Base-by-base conservation (phyloP, 2,888 invertebrate species). In the Aricia artaxerxes region DNA sequence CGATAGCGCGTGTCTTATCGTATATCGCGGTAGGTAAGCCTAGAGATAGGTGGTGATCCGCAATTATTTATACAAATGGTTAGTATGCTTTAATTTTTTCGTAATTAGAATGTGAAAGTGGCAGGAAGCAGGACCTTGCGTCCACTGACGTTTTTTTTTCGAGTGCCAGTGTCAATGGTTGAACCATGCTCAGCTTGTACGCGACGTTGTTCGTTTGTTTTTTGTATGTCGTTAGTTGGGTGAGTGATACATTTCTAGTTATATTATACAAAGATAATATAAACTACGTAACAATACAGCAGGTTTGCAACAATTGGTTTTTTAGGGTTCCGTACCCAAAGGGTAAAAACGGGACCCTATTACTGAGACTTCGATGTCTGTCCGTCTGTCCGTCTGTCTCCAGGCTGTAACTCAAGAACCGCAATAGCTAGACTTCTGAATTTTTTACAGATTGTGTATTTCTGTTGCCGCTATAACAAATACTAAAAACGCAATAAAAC, bases 41-140 rank as follows among this genome's bases (percentile, higher is more conserved):
- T 80, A 82, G 82, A 87, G 88, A 88, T 89, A 90, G 86, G 85
- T 81, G 85, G 86, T 87, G 84, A 86, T 86, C 85, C 86, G 82
- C 80, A 83, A 85, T 85, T 85, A 85, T 85, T 85, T 83, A 87
- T 89, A 90, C 88, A 90, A 92, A 92, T 91, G 92, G 93, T 93
- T 86, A 90, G 92, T 88, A 38, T 38, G 1, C 83, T 87, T 88
- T 85, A 85, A 85, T 87, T 86, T 83, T 82, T 82, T 84, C 82
- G 81, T 86, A 86, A 88, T 88, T 86, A 87, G 84, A 78, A 77
- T 80, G 84, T 81, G 81, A 81, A 81, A 82, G 80, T 77, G 79
- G 78, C 73, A 75, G 69, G 77, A 73, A 79, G 78, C 69, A 76
- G 69, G 77, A 73, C 78, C 73, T 69, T 73, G 49, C 69, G 77